Evolutionary conservation across 2,888 invertebrate species (phyloP).

Genomic region (Lobophora halterata): DNA sequence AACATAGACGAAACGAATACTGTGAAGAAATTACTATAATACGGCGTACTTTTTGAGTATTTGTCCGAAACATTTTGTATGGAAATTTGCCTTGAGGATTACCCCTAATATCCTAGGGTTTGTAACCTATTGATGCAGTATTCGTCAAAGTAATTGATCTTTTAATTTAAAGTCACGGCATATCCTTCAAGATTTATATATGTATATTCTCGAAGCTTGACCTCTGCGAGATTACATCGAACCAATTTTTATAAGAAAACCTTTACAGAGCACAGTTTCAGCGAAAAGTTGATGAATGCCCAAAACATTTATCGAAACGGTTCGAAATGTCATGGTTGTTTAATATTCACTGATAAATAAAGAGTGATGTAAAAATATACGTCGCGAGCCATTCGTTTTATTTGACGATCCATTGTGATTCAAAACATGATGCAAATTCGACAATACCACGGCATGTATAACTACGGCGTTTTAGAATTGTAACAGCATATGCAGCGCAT

Average conservation of each 20-base stretch:
- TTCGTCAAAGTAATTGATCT: slow-evolving; percentile 70
- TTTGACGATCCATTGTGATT: slow-evolving; percentile 8
- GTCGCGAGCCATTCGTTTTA: slow-evolving; percentile 1
- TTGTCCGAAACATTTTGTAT: too few species aligned
- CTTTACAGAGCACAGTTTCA: slow-evolving; percentile 42
- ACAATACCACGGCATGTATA: slow-evolving; percentile 11
- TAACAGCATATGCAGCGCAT: too few species aligned
- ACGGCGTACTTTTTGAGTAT: too few species aligned
- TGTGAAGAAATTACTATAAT: too few species aligned
- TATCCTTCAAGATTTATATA: slow-evolving; percentile 76
- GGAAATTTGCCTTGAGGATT: too few species aligned
- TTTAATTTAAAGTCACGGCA: slow-evolving; percentile 74
- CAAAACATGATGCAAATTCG: slow-evolving; percentile 14
- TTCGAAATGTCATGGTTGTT: slow-evolving; percentile 6
- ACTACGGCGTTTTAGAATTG: slow-evolving; percentile 4
- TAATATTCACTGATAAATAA: slow-evolving; percentile 1
- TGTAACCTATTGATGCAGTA: slow-evolving; percentile 57
- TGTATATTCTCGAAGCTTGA: slow-evolving; percentile 61
- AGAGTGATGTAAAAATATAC: slow-evolving; percentile 1
- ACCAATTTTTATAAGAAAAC: slow-evolving; percentile 60
- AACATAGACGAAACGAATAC: too few species aligned
- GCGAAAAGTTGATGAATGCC: slow-evolving; percentile 22
- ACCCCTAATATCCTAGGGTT: slow-evolving; percentile 35
- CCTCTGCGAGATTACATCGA: slow-evolving; percentile 51
- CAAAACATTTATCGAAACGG: slow-evolving; percentile 11